Evolutionary conservation across 2,797 vertebrate species (phyloP), one percentile per base, ranked within the genome.

Genomic region (Cynopterus sphinx): DNA sequence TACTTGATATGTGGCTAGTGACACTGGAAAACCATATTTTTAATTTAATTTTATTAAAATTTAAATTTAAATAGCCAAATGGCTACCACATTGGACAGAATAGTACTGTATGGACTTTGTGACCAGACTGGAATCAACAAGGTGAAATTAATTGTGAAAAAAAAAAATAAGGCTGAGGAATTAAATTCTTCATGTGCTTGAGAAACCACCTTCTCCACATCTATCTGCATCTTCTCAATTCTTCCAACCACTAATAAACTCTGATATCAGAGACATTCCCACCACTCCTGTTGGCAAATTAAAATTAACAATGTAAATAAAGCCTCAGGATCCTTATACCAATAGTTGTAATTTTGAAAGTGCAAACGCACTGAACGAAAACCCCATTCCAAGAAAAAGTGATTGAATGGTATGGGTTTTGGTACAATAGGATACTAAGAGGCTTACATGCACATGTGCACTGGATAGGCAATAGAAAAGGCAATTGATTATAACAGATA

Each of bases 131-230:
- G 73, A 96, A 97, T 41, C 28, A 82, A 78, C 6, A 28, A 65
- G 43, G 17, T 59, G 22, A 93, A 85, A 94, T 17, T 67, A 55
- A 83, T 33, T 9, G 0, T 41, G 3, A 22, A 13, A 22, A 2
- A 9, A 2, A 24, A 22, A 9, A 79, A 91, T 1, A 1, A 59
- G 49, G 31, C 59, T 61, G 2, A 89, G 74, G 78, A 94, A 73
- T 79, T 91, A 90, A 97, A 15, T 73, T 97, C 49, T 86, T 92
- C 70, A 91, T 53, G 36, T 82, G n/a, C 12, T 59, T 12, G 73
- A 89, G 39, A 74, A 96, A 36, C 41, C 31, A 83, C 16, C 28
- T 21, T 61, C 26, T 93, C 43, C 36, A 43, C 15, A 91, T 28
- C 33, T 53, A 3, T 59, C n/a, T 10, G 19, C 11, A 39, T 43